Evolutionary conservation across 2,113 vertebrate species (phyloP), one percentile per base, ranked within the genome.

Genomic region (Noturus placidus): DNA sequence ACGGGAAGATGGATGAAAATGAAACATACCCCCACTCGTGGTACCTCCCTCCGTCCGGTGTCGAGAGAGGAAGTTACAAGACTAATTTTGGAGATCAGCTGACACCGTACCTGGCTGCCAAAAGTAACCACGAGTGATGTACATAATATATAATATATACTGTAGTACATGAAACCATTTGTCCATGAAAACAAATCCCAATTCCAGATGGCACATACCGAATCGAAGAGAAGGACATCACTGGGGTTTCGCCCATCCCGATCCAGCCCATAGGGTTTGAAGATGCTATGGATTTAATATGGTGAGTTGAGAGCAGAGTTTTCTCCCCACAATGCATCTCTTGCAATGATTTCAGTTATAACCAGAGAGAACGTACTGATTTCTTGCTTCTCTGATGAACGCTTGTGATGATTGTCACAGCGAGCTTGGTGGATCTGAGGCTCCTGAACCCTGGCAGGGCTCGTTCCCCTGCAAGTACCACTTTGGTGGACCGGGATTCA

Each of bases 1-100:
- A 98, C 0, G 94, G 96, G 2, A 87, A 88, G 82, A 93, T 93
- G 89, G 95, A 96, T 61, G 13, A 33, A 15, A 93, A 63, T 0
- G 94, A 97, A 90, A 97, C 97, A 0, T 98, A 96, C 89, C 97
- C 97, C 0, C 20, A 96, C 89, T 97, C 97, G 33, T 98, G 97
- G 97, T 94, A 95, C 84, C 33, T 98, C 90, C 97, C 97, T 4
- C 96, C 96, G 9, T 95, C 96, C 0, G 96, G 96, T 0, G 96
- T 97, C 67, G 97, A 98, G 90, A 94, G 97, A 86, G 97, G 97
- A 13, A 92, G 94, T 38, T 98, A 92, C 84, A 91, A 0, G 10
- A 85, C 0, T 9, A 42, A 92, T 14, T 97, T 94, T 86, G 97
- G 97, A 88, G 97, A 97, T 90, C 67, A 93, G 79, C 91, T 96